These are phyloP conservation scores for Kryptolebias ocellatus DNA, from an alignment of 2,797 vertebrate genomes.

Conservation along the genomic window DNA sequence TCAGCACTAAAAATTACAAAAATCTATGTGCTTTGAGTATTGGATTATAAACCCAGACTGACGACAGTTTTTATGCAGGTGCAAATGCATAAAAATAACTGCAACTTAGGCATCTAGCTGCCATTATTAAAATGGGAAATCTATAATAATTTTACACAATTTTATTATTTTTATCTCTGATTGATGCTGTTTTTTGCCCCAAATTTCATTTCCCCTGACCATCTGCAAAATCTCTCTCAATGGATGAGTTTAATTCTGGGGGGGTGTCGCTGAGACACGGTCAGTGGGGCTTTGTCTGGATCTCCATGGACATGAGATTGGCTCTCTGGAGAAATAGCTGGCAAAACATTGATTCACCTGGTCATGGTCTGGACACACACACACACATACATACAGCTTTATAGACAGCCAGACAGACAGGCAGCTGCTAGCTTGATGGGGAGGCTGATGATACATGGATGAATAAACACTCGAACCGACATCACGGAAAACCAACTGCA, in stretches of 20 bases:
- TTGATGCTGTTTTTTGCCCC: slow-evolving; percentile 32
- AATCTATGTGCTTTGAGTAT: not conserved
- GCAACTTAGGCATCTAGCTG: no score
- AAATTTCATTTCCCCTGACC: slow-evolving; percentile 53
- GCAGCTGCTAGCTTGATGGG: slow-evolving; percentile 76
- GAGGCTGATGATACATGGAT: slow-evolving; percentile 70
- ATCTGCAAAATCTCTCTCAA: slow-evolving; percentile 68
- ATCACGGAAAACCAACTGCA: slow-evolving; percentile 57
- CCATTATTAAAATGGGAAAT: no score
- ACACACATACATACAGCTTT: slow-evolving; percentile 28
- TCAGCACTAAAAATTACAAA: no score
- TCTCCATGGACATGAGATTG: slow-evolving; percentile 65
- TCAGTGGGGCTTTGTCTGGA: slow-evolving; percentile 49
- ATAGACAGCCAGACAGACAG: slow-evolving; percentile 63
- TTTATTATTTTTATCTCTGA: slow-evolving; percentile 40
- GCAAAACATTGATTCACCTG: slow-evolving; percentile 73
- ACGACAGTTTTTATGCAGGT: no score
- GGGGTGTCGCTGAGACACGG: slow-evolving; percentile 35
- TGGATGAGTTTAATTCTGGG: slow-evolving; percentile 56
- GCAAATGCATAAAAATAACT: no score
- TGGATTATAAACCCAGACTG: no score
- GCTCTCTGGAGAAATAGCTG: slow-evolving; percentile 71
- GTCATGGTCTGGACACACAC: slow-evolving; percentile 42
- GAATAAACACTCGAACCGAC: slow-evolving; percentile 61
- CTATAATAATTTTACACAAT: not conserved